These are phyloP conservation scores for Agelas oroides DNA, from an alignment of 37 sponge, comb jelly and placozoan genomes.

Conservation along the genomic window DNA sequence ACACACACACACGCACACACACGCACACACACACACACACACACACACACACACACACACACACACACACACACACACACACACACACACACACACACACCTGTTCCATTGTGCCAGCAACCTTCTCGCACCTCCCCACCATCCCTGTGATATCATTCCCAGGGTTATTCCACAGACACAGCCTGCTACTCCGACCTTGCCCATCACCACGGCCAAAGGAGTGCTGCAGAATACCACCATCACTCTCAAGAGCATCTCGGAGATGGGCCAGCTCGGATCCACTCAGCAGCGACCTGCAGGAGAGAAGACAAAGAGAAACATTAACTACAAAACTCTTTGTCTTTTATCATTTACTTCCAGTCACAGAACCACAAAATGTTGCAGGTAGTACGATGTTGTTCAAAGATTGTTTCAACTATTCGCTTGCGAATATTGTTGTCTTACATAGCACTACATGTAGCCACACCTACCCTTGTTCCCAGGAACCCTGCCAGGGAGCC, in stretches of 20 bases:
- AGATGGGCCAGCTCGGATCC: conserved; percentile 69
- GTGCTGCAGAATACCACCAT: conserved; percentile 64
- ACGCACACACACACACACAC: no score
- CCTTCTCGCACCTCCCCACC: conserved; percentile 84
- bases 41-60: conserved; percentile 9
- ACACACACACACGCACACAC: no score
- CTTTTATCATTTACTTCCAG: no score
- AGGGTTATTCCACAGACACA: conserved; percentile 90
- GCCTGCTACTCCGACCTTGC: conserved; percentile 62
- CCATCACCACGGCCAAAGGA: conserved; percentile 71
- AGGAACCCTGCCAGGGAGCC: no score
- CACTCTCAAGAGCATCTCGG: conserved; percentile 51
- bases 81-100: conserved; percentile 34
- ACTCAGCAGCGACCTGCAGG: conserved; percentile 57
- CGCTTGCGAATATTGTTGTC: no score
- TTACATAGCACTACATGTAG: no score
- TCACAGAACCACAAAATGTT: no score
- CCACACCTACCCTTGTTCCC: no score
- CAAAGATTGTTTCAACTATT: no score
- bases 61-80: conserved; percentile 13
- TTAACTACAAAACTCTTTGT: no score
- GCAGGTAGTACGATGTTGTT: no score
- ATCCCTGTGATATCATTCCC: conserved; percentile 88
- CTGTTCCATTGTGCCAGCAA: conserved; percentile 82
- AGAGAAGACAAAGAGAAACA: no score